These are phyloP conservation scores for Epizoanthus stellaris DNA, from an alignment of 92 coral and sea anemone species.

Conservation along the genomic window DNA sequence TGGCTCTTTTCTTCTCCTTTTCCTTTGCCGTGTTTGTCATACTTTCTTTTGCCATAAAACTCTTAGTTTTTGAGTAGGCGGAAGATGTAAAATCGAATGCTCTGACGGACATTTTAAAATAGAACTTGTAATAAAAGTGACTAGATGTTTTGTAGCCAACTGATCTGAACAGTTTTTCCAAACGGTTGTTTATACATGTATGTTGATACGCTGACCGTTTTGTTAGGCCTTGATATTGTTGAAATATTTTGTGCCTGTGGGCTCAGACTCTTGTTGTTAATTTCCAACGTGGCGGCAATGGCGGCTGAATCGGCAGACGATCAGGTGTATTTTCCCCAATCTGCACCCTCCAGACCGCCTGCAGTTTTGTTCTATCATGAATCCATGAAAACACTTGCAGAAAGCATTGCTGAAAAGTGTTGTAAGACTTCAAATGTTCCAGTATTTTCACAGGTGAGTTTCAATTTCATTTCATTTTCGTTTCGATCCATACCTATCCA, in stretches of 20 bases:
- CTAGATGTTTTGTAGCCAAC: not conserved
- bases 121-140: not conserved
- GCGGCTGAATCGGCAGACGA: conserved; percentile 12
- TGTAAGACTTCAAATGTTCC: conserved; percentile 58
- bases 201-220: conserved; percentile 53
- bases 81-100: conserved; percentile 80
- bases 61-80: conserved; percentile 87
- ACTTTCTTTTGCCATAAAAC: conserved; percentile 87
- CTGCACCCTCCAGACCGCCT: conserved; percentile 73
- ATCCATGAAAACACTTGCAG: conserved; percentile 86
- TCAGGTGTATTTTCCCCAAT: conserved; percentile 21
- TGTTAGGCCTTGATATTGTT: not conserved
- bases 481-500: no score
- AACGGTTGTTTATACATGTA: conserved; percentile 33
- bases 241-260: not conserved
- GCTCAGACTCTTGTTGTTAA: not conserved
- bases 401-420: conserved; percentile 86
- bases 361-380: conserved; percentile 92
- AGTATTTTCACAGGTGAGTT: conserved; percentile 6
- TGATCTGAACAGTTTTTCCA: not conserved
- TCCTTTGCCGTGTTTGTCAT: conserved; percentile 70
- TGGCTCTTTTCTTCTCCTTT: conserved; percentile 71
- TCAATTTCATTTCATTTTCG: no score
- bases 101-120: conserved; percentile 71
- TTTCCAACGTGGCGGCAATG: conserved; percentile 17